phyloP scores from a whole-genome alignment of 2,888 invertebrate species.

The Petrolisthes cinctipes region DNA sequence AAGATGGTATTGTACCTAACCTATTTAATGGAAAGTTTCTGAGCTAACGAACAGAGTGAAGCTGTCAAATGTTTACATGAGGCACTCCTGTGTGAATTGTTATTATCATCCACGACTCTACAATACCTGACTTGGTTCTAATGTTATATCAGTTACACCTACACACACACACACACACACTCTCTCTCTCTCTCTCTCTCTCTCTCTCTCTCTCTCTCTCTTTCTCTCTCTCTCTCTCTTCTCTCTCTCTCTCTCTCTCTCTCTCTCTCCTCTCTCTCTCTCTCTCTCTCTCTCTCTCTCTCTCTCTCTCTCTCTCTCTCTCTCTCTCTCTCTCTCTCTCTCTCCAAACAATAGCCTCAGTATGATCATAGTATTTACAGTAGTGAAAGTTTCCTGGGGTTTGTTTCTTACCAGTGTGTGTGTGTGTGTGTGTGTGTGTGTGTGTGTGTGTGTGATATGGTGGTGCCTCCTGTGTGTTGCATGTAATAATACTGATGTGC shows the following conservation, averaged over 20 bases:
- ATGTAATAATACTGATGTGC: too few species aligned
- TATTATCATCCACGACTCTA: too few species aligned
- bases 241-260: neutral
- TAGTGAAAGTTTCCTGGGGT: neutral
- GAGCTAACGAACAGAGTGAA: too few species aligned
- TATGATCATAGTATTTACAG: neutral
- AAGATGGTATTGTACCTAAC: too few species aligned
- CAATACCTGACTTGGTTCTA: too few species aligned
- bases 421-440: neutral
- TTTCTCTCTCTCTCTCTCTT: neutral
- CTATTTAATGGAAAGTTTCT: too few species aligned
- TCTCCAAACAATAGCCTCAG: neutral
- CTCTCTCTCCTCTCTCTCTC: slow-evolving; percentile 9
- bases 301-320: neutral
- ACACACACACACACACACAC: neutral
- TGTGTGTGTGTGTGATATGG: neutral
- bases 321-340: neutral
- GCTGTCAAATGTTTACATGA: too few species aligned
- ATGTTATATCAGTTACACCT: too few species aligned
- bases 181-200: slow-evolving; percentile 19
- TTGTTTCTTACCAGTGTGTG: neutral
- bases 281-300: neutral
- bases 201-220: slow-evolving; percentile 34
- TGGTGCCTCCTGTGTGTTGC: too few species aligned
- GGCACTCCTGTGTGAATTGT: too few species aligned